These are phyloP conservation scores for Luscinia megarhynchos DNA, from an alignment of 2,797 vertebrate species.

Conservation along the genomic window DNA sequence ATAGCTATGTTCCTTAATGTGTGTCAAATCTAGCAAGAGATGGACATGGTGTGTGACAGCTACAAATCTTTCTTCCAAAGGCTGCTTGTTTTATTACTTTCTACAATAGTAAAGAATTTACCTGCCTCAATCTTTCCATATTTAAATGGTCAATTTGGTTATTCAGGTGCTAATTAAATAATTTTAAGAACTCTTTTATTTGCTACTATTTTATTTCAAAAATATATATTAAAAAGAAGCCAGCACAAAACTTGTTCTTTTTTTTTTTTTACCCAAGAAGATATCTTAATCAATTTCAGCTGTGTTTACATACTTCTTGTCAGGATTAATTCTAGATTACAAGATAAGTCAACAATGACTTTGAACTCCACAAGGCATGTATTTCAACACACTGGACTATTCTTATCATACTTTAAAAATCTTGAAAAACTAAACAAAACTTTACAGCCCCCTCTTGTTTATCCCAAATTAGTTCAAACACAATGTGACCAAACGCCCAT, in stretches of 20 bases:
- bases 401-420: conserved; percentile 11
- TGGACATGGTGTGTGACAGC: not conserved
- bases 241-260: not conserved
- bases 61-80: not conserved
- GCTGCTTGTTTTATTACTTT: not conserved
- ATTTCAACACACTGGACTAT: not conserved
- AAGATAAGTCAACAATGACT: not conserved
- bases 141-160: not conserved
- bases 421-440: conserved; percentile 39
- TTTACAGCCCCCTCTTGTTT: not conserved
- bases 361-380: not conserved
- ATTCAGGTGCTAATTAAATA: not conserved
- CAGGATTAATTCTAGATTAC: not conserved
- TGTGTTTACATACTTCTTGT: conserved; percentile 5
- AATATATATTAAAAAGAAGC: not conserved
- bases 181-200: not conserved
- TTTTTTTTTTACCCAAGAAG: not conserved
- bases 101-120: not conserved
- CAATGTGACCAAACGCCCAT: not conserved
- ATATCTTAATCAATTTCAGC: conserved; percentile 6
- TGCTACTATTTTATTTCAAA: not conserved
- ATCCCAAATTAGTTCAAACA: not conserved
- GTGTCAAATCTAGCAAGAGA: not conserved
- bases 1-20: not conserved
- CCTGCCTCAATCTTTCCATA: not conserved